Evolutionary conservation across 2,888 invertebrate genomes (phyloP).

Genomic region (Allolobophora icterica): DNA sequence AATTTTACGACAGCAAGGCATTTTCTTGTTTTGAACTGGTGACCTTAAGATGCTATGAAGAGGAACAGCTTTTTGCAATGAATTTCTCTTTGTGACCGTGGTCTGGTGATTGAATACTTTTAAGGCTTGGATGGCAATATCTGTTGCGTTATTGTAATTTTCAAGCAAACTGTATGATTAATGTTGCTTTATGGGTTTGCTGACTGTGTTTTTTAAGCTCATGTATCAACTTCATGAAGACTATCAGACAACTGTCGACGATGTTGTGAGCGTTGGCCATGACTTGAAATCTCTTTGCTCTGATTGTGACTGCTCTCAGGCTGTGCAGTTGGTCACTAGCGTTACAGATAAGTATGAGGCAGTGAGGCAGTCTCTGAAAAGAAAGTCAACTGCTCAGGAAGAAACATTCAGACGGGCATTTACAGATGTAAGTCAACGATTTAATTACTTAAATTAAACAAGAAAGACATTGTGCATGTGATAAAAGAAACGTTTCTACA

Average conservation of each 20-base stretch:
- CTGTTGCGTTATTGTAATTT: neutral
- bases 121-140: no score
- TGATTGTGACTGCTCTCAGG: slow-evolving; percentile 19
- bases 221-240: neutral
- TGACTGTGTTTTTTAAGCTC: neutral
- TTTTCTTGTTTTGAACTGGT: neutral
- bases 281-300: neutral
- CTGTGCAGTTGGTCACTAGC: neutral
- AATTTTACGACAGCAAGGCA: no score
- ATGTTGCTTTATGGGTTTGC: neutral
- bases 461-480: no score
- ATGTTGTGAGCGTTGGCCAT: slow-evolving; percentile 20
- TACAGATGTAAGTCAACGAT: slow-evolving; percentile 10
- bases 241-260: neutral
- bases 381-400: neutral
- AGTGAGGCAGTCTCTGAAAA: slow-evolving; percentile 22
- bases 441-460: neutral
- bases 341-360: neutral
- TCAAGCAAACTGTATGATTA: neutral
- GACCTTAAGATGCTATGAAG: neutral
- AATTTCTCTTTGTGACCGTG: neutral
- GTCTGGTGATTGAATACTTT: neutral
- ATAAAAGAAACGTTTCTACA: no score
- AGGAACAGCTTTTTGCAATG: neutral
- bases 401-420: slow-evolving; percentile 14